Percentiles rank a stretch among this genome's conserved stretches.
These are phyloP conservation scores for Calonectris borealis DNA, from an alignment of 2,113 vertebrate species.

Conservation along the genomic window DNA sequence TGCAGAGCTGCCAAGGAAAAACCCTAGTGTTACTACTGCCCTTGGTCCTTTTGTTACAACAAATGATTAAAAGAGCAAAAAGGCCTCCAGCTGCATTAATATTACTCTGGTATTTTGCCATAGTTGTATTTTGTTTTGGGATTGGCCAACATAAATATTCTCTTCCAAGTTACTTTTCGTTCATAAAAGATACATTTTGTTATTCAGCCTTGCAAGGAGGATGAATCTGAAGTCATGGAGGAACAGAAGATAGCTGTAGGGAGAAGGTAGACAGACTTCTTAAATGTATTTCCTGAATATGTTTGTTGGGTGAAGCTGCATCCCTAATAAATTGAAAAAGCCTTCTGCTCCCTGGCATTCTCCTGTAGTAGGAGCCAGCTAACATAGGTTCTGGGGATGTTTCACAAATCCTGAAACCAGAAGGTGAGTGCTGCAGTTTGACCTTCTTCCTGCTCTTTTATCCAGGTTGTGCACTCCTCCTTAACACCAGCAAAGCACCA, in stretches of 20 bases:
- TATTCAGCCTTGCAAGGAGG: not conserved
- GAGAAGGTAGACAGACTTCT: not conserved
- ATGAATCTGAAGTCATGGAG: not conserved
- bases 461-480: conserved; percentile 79
- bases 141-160: not conserved
- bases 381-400: not conserved
- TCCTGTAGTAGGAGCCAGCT: not conserved
- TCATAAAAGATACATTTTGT: not conserved
- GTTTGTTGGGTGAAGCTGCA: not conserved
- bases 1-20: not conserved
- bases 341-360: not conserved
- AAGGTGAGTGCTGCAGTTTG: not conserved
- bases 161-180: not conserved
- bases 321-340: not conserved
- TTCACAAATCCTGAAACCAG: not conserved
- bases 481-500: conserved; percentile 82
- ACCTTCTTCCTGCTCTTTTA: not conserved
- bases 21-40: not conserved
- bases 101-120: not conserved
- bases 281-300: not conserved
- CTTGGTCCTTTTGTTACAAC: not conserved
- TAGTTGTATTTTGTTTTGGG: not conserved
- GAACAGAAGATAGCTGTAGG: not conserved
- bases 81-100: not conserved
- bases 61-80: not conserved